Percentiles rank a stretch among this genome's conserved stretches.
Conservation (phyloP, 2,113 vertebrate genomes). For the Hemichromis elongatus region DNA sequence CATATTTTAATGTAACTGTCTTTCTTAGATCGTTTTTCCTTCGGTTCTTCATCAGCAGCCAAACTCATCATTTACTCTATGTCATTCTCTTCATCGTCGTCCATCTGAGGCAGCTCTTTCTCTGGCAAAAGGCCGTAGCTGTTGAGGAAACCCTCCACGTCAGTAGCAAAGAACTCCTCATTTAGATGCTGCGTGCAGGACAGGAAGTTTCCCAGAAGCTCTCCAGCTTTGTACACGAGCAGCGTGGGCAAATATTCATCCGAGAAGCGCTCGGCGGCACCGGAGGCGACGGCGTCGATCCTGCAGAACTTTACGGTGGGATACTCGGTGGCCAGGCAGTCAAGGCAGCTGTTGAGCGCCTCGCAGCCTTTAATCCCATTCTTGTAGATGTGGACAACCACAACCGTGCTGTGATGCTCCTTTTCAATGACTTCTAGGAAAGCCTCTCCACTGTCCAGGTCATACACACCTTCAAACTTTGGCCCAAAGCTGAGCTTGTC, state of each 20-base stretch:
- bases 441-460: conserved; percentile 87
- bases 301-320: conserved; percentile 91
- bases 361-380: conserved; percentile 83
- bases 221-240: conserved; percentile 91
- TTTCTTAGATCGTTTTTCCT: not conserved
- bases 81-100: conserved; percentile 71
- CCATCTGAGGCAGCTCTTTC: conserved; percentile 73
- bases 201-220: conserved; percentile 93
- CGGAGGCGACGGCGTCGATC: conserved; percentile 84
- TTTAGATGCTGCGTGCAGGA: conserved; percentile 83
- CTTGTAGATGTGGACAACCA: conserved; percentile 92
- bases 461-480: conserved; percentile 81
- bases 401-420: conserved; percentile 84
- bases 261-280: conserved; percentile 87
- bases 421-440: conserved; percentile 92
- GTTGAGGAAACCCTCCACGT: conserved; percentile 91
- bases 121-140: conserved; percentile 93
- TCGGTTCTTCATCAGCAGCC: not conserved
- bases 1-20: not conserved
- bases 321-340: conserved; percentile 84
- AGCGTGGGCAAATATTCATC: conserved; percentile 85
- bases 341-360: conserved; percentile 83
- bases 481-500: conserved; percentile 92
- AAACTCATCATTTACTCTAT: conserved; percentile 69
- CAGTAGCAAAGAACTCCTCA: conserved; percentile 89